Conservation (phyloP, 2,113 vertebrate species). For the Ceyx cyanopectus region DNA sequence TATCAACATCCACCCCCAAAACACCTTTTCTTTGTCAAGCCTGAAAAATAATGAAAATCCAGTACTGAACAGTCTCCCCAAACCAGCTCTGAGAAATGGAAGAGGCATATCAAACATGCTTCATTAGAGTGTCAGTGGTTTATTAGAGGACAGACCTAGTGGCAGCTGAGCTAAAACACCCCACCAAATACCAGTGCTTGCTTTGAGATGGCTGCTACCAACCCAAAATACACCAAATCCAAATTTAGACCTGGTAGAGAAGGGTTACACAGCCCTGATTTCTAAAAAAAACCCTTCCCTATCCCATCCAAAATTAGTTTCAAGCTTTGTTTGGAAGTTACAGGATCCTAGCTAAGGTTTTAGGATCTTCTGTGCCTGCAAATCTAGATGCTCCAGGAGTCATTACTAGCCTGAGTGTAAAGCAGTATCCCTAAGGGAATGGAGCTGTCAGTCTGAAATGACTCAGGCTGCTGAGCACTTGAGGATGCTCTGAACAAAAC, state of each 20-base stretch:
- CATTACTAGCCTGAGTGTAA: constrained; percentile 39
- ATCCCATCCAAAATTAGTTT: neutral
- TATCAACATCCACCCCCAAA: neutral
- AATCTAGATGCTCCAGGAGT: constrained; percentile 11
- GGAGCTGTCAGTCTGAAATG: constrained; percentile 34
- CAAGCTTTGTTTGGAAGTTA: neutral
- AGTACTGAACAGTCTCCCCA: neutral
- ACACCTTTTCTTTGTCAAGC: neutral
- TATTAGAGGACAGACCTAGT: neutral
- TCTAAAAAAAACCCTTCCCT: neutral
- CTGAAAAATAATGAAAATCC: neutral
- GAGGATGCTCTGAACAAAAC: neutral
- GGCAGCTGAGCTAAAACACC: constrained; percentile 18
- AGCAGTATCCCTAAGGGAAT: constrained; percentile 17
- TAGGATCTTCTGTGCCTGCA: neutral
- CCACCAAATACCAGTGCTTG: neutral
- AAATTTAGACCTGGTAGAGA: neutral
- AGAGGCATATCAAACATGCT: neutral
- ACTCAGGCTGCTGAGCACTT: constrained; percentile 33
- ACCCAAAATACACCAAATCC: constrained; percentile 26
- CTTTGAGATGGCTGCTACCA: neutral
- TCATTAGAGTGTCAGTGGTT: neutral
- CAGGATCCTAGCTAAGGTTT: neutral
- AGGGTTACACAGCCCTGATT: neutral
- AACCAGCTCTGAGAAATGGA: constrained; percentile 12